Evolutionary conservation across 2,888 invertebrate genomes (phyloP).

Genomic region (Alloplasta piceator): DNA sequence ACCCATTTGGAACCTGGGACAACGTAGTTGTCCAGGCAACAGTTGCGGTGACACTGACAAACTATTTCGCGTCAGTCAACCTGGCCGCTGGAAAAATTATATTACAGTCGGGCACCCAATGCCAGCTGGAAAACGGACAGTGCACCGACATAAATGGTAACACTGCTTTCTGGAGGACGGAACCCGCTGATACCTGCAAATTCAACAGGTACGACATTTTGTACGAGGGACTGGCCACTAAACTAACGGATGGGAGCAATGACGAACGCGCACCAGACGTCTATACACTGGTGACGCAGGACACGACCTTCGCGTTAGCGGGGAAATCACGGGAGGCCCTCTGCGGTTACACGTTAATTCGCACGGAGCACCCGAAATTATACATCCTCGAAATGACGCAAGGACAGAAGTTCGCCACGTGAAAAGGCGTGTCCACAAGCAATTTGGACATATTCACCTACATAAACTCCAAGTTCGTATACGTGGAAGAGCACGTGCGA

Average conservation of each 20-base stretch:
- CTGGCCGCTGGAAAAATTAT: conserved; percentile 10
- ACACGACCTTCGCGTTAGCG: conserved; percentile 53
- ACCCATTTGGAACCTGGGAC: conserved; percentile 47
- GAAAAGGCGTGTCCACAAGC: not conserved
- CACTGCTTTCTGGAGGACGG: conserved; percentile 42
- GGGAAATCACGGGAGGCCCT: conserved; percentile 11
- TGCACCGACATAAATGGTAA: conserved; percentile 49
- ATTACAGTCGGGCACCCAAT: conserved; percentile 38
- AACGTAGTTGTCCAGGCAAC: conserved; percentile 43
- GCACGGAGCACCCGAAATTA: conserved; percentile 58
- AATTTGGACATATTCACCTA: conserved; percentile 3
- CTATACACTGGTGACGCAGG: conserved; percentile 24
- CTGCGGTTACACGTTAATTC: conserved; percentile 49
- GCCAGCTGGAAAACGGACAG: conserved; percentile 13
- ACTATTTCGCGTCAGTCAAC: conserved; percentile 34
- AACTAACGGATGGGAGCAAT: conserved; percentile 21
- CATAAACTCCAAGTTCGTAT: conserved; percentile 9
- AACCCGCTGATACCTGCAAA: conserved; percentile 37
- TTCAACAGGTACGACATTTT: conserved; percentile 41
- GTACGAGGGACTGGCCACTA: conserved; percentile 41
- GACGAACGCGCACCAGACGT: conserved; percentile 9
- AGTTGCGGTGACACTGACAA: conserved; percentile 8
- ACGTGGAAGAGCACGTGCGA: not conserved
- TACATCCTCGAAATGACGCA: conserved; percentile 35
- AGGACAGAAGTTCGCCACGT: conserved; percentile 4